These are phyloP conservation scores for Scolopax bukidnonensis DNA, from an alignment of 2,797 vertebrate species.

Conservation along the genomic window DNA sequence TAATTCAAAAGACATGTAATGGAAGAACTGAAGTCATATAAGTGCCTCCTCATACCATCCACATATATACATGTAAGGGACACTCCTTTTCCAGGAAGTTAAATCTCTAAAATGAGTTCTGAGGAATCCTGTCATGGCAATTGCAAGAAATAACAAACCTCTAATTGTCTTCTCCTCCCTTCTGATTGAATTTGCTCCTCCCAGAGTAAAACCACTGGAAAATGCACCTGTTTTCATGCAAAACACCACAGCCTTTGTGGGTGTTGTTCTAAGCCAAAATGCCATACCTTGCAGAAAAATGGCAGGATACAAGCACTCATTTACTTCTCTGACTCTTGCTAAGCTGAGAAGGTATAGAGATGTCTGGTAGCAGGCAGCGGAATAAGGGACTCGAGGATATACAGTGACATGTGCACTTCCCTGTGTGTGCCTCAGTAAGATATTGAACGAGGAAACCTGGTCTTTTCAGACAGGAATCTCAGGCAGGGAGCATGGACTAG, in stretches of 20 bases:
- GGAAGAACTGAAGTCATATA: slow-evolving; percentile 15
- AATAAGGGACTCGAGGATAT: neutral
- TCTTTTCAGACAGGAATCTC: neutral
- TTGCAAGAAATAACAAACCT: neutral
- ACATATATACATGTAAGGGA: neutral
- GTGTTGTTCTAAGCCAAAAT: neutral
- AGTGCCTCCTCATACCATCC: slow-evolving; percentile 2
- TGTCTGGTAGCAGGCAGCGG: neutral
- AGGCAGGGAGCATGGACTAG: neutral
- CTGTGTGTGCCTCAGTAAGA: neutral
- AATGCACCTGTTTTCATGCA: neutral
- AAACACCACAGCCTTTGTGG: neutral
- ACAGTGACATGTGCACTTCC: neutral
- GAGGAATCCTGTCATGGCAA: neutral
- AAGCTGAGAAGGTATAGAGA: neutral
- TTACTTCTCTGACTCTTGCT: neutral
- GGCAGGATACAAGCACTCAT: neutral
- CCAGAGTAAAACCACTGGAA: neutral
- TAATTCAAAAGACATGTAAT: neutral
- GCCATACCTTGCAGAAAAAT: neutral
- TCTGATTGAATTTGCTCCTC: neutral
- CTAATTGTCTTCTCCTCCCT: neutral
- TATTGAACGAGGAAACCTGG: neutral
- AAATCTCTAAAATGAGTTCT: slow-evolving; percentile 20
- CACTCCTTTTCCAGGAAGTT: slow-evolving; percentile 49